A percentile compares a stretch with the other conserved stretches of the same genome.
Conservation (phyloP, 2,113 vertebrate genomes). For the Atlantisia rogersi region DNA sequence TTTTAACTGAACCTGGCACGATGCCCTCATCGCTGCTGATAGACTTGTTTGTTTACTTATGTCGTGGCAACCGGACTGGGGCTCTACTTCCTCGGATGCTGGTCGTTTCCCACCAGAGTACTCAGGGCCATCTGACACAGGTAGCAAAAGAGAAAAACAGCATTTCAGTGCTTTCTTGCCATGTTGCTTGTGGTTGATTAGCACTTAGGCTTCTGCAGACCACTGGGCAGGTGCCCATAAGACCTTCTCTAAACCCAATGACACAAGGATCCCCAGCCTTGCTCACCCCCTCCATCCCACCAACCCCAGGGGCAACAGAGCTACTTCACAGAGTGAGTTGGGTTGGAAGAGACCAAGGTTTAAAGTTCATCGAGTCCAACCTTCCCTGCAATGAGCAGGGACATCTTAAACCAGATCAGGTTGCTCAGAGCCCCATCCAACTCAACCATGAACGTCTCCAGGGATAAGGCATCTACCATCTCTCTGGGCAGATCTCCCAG, state of each 20-base stretch:
- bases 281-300: not conserved
- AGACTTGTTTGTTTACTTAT: constrained; percentile 49
- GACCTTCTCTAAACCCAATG: not conserved
- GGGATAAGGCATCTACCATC: not conserved
- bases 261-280: not conserved
- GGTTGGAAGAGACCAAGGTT: not conserved
- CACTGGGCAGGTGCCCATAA: accelerated
- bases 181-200: not conserved
- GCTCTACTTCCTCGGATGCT: not conserved
- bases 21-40: not conserved
- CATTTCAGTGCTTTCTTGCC: not conserved
- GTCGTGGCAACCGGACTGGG: not conserved
- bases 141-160: not conserved
- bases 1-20: constrained; percentile 40
- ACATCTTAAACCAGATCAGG: not conserved
- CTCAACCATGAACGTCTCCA: not conserved
- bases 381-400: not conserved
- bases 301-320: not conserved
- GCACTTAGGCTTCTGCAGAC: not conserved
- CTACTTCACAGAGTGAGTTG: not conserved
- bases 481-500: not conserved
- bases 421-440: not conserved
- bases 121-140: not conserved
- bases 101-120: not conserved
- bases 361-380: not conserved